These are phyloP conservation scores for silkworm (Bombyx mori) DNA, from an alignment of 1,140 invertebrate genomes.

Conservation along the genomic window DNA sequence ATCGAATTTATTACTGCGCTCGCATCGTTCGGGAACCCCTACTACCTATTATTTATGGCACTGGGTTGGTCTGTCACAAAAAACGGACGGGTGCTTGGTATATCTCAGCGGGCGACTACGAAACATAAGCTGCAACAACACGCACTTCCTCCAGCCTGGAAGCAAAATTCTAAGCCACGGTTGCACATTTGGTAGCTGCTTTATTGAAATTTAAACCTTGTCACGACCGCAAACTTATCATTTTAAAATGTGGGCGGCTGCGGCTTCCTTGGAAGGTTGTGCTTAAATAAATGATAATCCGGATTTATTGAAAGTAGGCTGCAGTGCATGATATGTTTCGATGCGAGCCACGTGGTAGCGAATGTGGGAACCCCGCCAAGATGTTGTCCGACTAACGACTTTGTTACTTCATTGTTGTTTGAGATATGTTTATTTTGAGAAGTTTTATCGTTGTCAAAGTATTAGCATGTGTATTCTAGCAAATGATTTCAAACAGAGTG, in stretches of 20 bases:
- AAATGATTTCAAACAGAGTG: background rate
- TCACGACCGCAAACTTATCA: conserved; percentile 25
- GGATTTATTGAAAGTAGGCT: conserved; percentile 62
- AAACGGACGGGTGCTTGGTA: conserved; percentile 64
- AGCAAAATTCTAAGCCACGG: conserved; percentile 30
- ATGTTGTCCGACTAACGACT: conserved; percentile 56
- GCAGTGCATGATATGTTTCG: conserved; percentile 44
- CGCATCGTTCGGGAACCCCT: conserved; percentile 52
- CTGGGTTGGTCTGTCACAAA: conserved; percentile 67
- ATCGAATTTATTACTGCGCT: conserved; percentile 68
- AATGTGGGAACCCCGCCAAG: conserved; percentile 68
- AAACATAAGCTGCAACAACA: conserved; percentile 69
- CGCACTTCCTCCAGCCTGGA: conserved; percentile 55
- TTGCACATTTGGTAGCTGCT: conserved; percentile 21
- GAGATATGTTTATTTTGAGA: conserved; percentile 12
- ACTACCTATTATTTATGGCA: conserved; percentile 70
- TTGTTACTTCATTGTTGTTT: conserved; percentile 62
- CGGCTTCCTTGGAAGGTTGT: conserved; percentile 24
- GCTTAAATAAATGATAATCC: conserved; percentile 59
- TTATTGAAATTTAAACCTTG: conserved; percentile 34
- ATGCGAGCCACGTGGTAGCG: conserved; percentile 60
- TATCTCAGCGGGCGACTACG: conserved; percentile 63
- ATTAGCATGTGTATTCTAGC: background rate
- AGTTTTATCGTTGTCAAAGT: background rate
- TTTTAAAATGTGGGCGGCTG: conserved; percentile 21